Evolutionary conservation across 2,888 invertebrate species (phyloP).

Genomic region (Lasioglossum oenotherae): DNA sequence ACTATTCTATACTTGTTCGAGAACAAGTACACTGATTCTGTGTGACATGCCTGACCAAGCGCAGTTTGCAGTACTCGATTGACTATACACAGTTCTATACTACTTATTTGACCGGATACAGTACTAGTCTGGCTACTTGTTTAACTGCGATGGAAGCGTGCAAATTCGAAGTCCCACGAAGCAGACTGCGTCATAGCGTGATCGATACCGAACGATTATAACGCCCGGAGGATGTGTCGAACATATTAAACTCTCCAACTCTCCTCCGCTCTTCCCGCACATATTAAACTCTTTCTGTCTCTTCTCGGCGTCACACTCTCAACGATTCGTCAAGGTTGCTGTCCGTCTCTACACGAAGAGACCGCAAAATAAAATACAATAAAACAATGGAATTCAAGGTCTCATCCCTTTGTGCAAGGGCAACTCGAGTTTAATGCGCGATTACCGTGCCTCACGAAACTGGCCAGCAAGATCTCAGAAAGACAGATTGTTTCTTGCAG

Average conservation of each 20-base stretch:
- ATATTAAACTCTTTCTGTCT: slow-evolving; percentile 35
- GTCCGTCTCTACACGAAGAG: not conserved
- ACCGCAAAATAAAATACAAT: not conserved
- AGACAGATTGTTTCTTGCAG: not conserved
- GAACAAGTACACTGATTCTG: no score
- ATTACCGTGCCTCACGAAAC: not conserved
- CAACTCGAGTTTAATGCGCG: not conserved
- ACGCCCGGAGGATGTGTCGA: slow-evolving; percentile 68
- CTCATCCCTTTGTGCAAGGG: not conserved
- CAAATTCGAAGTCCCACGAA: slow-evolving; percentile 62
- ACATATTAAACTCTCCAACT: slow-evolving; percentile 67
- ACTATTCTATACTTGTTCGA: no score
- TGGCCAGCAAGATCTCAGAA: not conserved
- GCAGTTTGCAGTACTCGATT: no score
- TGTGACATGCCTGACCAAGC: no score
- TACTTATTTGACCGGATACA: not conserved
- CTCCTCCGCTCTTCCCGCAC: slow-evolving; percentile 14
- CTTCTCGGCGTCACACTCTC: not conserved
- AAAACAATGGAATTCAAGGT: not conserved
- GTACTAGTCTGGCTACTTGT: not conserved
- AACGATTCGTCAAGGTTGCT: slow-evolving; percentile 10
- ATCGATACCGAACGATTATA: slow-evolving; percentile 71
- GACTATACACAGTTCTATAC: not conserved
- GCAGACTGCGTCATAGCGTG: slow-evolving; percentile 63
- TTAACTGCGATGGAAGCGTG: no score